Conservation (phyloP, 2,113 vertebrate species). For the Mustela lutreola region DNA sequence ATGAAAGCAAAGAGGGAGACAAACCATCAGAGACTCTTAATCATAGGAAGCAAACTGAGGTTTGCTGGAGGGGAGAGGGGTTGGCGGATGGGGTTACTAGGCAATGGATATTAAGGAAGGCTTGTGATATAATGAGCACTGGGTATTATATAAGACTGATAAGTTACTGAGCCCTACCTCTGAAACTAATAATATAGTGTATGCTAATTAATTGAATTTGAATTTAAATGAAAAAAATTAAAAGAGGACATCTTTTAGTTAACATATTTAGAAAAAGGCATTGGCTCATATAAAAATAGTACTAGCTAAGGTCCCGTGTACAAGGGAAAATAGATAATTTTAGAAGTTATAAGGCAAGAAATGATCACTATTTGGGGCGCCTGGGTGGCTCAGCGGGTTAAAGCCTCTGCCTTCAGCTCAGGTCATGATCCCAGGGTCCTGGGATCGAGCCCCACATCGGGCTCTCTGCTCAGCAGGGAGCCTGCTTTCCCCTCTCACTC, state of each 20-base stretch:
- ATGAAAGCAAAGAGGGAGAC: neutral
- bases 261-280: constrained; percentile 19
- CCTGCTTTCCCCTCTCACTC: no score
- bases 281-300: constrained; percentile 41
- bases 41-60: neutral
- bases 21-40: neutral
- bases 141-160: neutral
- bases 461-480: no score
- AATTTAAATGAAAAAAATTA: neutral
- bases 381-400: no score
- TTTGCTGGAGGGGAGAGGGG: neutral
- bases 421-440: no score
- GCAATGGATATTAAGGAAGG: no score
- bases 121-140: neutral
- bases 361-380: neutral
- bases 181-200: neutral
- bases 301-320: neutral
- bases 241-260: neutral
- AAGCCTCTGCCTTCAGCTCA: no score
- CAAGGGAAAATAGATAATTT: constrained; percentile 28
- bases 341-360: neutral
- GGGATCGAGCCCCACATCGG: no score
- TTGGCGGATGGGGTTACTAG: neutral
- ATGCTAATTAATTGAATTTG: neutral
- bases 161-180: neutral